phyloP scores from a whole-genome alignment of 2,888 invertebrate genomes.

The Drosophila anomalata region DNA sequence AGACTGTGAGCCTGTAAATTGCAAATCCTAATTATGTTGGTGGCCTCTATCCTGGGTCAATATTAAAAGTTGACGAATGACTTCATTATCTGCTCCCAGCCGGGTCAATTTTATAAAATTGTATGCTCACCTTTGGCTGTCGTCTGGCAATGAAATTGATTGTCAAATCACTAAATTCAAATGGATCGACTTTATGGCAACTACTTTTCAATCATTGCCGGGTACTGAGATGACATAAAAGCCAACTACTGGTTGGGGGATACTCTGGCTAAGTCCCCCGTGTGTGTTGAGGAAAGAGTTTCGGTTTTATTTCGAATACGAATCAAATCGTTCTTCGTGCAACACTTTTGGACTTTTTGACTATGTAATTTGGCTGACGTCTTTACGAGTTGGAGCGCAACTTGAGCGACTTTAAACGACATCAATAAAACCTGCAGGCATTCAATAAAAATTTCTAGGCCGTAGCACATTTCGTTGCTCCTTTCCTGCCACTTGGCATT shows the following conservation, averaged over 20 bases:
- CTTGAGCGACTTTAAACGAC: constrained; percentile 61
- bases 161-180: constrained; percentile 27
- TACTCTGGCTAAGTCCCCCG: constrained; percentile 2
- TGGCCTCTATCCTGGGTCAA: constrained; percentile 5
- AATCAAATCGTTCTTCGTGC: constrained; percentile 16
- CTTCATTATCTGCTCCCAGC: constrained; percentile 40
- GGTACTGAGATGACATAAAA: constrained; percentile 18
- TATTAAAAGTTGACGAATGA: constrained; percentile 55
- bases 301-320: constrained; percentile 24
- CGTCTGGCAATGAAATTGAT: constrained; percentile 15
- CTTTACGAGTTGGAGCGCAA: constrained; percentile 49
- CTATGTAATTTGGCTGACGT: constrained; percentile 50
- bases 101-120: constrained; percentile 7
- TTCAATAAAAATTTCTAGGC: constrained; percentile 56
- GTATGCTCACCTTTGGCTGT: constrained; percentile 18
- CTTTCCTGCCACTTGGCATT: constrained; percentile 53
- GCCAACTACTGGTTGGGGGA: constrained; percentile 8
- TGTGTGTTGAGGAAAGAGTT: constrained; percentile 10
- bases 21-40: constrained; percentile 50
- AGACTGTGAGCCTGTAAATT: constrained; percentile 15
- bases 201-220: constrained; percentile 42
- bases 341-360: constrained; percentile 37
- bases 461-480: constrained; percentile 53
- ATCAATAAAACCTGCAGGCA: constrained; percentile 57
- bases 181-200: constrained; percentile 25